Evolutionary conservation across 2,113 vertebrate genomes (phyloP).

Genomic region (Hydrochoerus hydrochaeris): DNA sequence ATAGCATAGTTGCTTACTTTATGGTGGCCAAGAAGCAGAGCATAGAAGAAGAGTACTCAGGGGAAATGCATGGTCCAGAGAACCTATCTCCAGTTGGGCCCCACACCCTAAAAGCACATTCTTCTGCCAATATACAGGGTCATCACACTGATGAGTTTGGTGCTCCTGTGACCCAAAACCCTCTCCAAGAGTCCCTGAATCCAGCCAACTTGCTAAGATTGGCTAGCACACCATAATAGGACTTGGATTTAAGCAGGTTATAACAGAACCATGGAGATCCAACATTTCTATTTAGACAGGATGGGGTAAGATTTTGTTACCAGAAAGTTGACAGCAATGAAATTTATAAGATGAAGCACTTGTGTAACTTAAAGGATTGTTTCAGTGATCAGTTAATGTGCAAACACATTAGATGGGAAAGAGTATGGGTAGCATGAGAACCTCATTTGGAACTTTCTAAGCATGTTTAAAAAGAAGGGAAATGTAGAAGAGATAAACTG

Average conservation of each 20-base stretch:
- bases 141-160: not conserved
- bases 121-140: not conserved
- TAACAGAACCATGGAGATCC: not conserved
- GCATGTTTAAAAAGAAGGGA: not conserved
- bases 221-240: not conserved
- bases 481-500: not conserved
- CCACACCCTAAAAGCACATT: not conserved
- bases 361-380: not conserved
- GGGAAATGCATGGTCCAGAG: not conserved
- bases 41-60: not conserved
- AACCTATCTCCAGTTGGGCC: not conserved
- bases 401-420: not conserved
- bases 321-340: not conserved
- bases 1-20: not conserved
- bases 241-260: constrained; percentile 7
- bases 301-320: not conserved
- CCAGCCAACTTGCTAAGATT: not conserved
- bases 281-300: not conserved
- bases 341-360: constrained; percentile 34
- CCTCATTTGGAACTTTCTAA: not conserved
- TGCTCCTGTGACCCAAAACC: not conserved
- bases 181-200: not conserved
- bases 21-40: not conserved
- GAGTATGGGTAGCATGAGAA: not conserved
- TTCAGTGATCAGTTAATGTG: not conserved